A percentile compares a stretch with the other conserved stretches of the same genome.
These are phyloP conservation scores for Mormyrus lacerda DNA, from an alignment of 2,113 vertebrate species.

Conservation along the genomic window DNA sequence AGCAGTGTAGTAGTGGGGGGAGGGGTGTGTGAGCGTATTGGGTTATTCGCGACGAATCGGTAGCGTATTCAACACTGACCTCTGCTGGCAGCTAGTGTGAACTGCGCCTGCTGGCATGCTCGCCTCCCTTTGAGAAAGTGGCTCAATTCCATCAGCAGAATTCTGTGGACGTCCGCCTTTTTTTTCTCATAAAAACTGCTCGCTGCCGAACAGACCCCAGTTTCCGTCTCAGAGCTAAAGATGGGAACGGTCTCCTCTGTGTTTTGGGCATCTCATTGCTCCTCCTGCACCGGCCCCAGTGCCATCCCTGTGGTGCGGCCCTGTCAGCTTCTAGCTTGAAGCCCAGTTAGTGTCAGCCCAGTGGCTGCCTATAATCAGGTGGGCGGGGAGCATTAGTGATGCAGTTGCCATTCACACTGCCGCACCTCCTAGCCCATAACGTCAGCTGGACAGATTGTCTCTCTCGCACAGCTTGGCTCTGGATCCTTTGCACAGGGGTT, in stretches of 20 bases:
- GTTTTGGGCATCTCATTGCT: neutral
- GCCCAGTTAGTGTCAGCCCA: conserved; percentile 22
- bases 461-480: conserved; percentile 70
- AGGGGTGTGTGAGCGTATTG: neutral
- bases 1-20: neutral
- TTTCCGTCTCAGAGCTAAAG: neutral
- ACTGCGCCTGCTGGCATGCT: neutral
- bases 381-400: conserved; percentile 69
- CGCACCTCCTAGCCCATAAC: conserved; percentile 63
- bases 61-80: conserved; percentile 56
- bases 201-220: too few relatives aligned
- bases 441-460: conserved; percentile 80
- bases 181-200: neutral
- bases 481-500: conserved; percentile 67
- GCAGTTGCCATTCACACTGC: conserved; percentile 78
- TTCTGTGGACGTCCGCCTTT: neutral
- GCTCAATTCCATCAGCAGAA: neutral
- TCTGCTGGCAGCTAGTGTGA: conserved; percentile 46
- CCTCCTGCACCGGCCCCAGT: neutral
- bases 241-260: neutral
- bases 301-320: neutral
- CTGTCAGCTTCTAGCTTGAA: neutral
- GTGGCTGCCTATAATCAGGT: conserved; percentile 69
- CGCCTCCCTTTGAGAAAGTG: neutral
- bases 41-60: conserved; percentile 16